These are phyloP conservation scores for Atherinosoma microstoma DNA, from an alignment of 2,797 vertebrate genomes.

Conservation along the genomic window DNA sequence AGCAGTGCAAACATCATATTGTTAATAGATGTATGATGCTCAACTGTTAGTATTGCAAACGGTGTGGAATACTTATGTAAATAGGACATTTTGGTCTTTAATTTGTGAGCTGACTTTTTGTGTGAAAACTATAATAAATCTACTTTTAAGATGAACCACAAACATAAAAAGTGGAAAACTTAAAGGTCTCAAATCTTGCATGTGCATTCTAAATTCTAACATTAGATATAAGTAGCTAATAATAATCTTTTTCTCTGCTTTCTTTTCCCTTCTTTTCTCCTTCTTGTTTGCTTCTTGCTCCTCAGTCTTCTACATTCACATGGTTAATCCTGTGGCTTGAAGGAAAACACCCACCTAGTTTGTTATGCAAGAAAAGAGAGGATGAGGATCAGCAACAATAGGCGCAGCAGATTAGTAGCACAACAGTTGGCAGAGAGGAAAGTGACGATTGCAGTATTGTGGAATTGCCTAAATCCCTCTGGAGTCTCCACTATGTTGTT, in stretches of 20 bases:
- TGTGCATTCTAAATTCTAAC: not conserved
- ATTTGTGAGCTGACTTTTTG: too few relatives aligned
- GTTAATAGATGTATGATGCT: too few relatives aligned
- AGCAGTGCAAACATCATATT: too few relatives aligned
- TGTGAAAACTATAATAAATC: too few relatives aligned
- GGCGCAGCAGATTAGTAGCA: slow-evolving; percentile 57
- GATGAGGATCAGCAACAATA: slow-evolving; percentile 64
- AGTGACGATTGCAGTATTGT: slow-evolving; percentile 23
- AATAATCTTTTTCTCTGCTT: not conserved
- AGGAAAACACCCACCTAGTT: slow-evolving; percentile 67
- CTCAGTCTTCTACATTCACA: slow-evolving; percentile 32
- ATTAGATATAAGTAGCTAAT: not conserved
- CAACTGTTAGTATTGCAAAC: too few relatives aligned
- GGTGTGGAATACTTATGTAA: too few relatives aligned
- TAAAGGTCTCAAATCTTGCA: too few relatives aligned
- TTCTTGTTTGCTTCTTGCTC: slow-evolving; percentile 4
- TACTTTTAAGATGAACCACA: too few relatives aligned
- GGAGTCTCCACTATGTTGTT: slow-evolving; percentile 24
- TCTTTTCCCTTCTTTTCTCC: slow-evolving; percentile 7
- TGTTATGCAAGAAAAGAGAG: slow-evolving; percentile 70
- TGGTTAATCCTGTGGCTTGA: slow-evolving; percentile 55
- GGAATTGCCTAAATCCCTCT: slow-evolving; percentile 41
- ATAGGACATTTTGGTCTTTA: too few relatives aligned
- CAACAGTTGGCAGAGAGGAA: slow-evolving; percentile 29
- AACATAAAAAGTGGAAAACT: too few relatives aligned